phyloP scores from a whole-genome alignment of 35 echinoderm and acorn worm species.

The Holothuria glaberrima region DNA sequence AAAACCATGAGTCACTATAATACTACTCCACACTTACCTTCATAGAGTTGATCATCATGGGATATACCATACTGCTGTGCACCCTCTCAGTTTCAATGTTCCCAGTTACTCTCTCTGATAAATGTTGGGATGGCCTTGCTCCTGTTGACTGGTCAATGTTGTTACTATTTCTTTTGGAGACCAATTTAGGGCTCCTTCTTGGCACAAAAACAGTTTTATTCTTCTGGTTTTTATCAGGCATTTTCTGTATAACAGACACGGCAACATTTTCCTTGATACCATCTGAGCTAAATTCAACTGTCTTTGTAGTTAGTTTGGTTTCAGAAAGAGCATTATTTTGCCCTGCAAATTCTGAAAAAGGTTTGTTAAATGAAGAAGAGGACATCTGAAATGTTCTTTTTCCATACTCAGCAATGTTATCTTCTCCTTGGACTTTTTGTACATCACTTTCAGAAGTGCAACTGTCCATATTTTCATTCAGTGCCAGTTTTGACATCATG shows the following conservation, averaged over 20 bases:
- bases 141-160: no score
- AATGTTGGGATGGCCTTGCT: no score
- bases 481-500: conserved; percentile 37
- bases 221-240: background rate
- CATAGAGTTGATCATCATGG: conserved; percentile 32
- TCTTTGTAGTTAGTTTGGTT: conserved; percentile 38
- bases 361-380: background rate
- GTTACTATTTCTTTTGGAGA: no score
- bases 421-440: no score
- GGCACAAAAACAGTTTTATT: background rate
- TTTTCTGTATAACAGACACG: conserved; percentile 22
- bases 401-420: conserved; percentile 6
- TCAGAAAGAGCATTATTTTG: background rate
- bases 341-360: background rate
- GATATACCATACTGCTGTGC: background rate
- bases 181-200: background rate
- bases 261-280: conserved; percentile 19
- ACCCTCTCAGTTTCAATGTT: background rate
- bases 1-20: no score
- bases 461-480: background rate
- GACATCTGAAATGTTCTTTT: conserved; percentile 43
- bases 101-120: no score
- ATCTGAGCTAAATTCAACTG: conserved; percentile 21
- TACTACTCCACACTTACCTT: background rate
- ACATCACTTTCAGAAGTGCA: background rate